Evolutionary conservation across 2,888 invertebrate species (phyloP), one percentile per base, ranked within the genome.

Genomic region (Drosophila robusta): DNA sequence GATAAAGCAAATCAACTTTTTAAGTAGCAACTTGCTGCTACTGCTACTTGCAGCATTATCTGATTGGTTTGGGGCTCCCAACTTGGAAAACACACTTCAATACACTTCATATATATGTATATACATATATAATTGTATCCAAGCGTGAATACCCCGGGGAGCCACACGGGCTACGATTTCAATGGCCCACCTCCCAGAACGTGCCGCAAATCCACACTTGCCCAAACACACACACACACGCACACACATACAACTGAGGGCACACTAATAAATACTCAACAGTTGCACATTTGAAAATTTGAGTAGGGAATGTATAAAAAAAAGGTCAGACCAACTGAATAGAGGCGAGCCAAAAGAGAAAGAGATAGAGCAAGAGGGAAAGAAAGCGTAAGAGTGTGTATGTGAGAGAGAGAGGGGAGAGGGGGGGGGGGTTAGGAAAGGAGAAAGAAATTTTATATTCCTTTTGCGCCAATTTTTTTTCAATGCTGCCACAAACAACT

Each of bases 231-330:
- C 22, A 32, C 60, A 44, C 39, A 24, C 38, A 52, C 29, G 32
- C 32, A 38, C 44, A 52, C 29, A 14, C 57, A 65, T 8, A 32
- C 22, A 34, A 44, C 54, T 16, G 14, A 45, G 45, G 29, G 34
- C 11, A 24, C 61, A 49, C 58, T 62, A 74, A 70, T 74, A 83
- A 70, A 83, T 83, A 72, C 74, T 68, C 75, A 78, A 73, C 78
- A 82, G 85, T 81, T 87, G 78, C 87, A 84, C 78, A 70, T 72
- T 81, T 85, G 72, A 74, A 80, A 71, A 70, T 70, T 71, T 68
- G 62, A 64, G 68, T 70, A 58, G 60, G 69, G 70, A 72, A 80
- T 66, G 49, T 49, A 26, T 26, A 56, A 54, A 61, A 67, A 67
- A 79, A 73, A 60, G 65, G 58, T 47, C 47, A 24, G 49, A 49